Evolutionary conservation across 2,113 vertebrate genomes (phyloP), one percentile per base, ranked within the genome.

Genomic region (Archocentrus centrarchus): DNA sequence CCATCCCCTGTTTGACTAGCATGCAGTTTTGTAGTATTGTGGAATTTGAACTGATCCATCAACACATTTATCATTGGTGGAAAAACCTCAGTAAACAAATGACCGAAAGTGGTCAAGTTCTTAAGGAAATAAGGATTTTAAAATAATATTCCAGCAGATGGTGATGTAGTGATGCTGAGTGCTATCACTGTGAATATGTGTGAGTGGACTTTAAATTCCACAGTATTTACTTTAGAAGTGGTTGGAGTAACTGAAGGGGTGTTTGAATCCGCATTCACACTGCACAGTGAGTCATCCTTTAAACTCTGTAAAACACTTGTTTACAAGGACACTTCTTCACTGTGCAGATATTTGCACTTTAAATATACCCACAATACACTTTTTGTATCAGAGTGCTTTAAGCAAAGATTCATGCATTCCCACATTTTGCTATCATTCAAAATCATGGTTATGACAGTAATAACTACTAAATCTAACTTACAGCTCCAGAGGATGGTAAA

Each of bases 151-250:
- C 64, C 75, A 75, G 79, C 75, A 82, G 58, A 79, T 75, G 75
- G 82, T 55, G 82, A 75, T 75, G 75, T 79, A 66, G 64, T 57
- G 44, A 41, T 86, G 44, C 64, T 79, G 37, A 61, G 6, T 22
- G 30, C 7, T 20, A 30, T 77, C 62, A 22, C 10, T 14, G 11
- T 37, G 14, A 57, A 41, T 22, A 3, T 27, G 17, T 37, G 32
- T 2, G 11, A 78, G 22, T 61, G 11, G 53, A 8, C 50, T 83
- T 80, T 35, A 58, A 62, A 73, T 68, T 32, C 8, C n/a, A n/a
- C 37, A 57, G 37, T 20, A 83, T 47, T 63, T 83, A 18, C 17
- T 73, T 61, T 11, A 59, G n/a, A 50, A 59, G 20, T 79, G 58
- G 9, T 20, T 66, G 50, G 59, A 22, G 32, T 44, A 57, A 55